Evolutionary conservation across 1,140 invertebrate genomes (phyloP).

Genomic region (Zaprionus davidi): DNA sequence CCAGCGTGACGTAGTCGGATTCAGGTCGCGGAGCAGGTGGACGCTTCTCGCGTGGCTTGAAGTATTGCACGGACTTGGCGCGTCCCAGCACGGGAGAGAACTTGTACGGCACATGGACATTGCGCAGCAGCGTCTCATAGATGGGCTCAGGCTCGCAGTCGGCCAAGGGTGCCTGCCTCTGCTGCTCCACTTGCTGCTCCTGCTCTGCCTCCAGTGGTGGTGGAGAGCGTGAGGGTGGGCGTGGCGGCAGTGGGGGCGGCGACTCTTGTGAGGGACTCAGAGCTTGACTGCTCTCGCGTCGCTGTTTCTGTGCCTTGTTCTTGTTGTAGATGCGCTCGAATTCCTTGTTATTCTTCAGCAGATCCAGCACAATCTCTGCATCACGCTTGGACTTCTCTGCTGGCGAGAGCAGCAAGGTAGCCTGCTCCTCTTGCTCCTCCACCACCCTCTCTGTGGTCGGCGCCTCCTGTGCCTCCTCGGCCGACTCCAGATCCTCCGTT

Average conservation of each 20-base stretch:
- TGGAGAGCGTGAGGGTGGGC: slow-evolving; percentile 68
- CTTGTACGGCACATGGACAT: slow-evolving; percentile 83
- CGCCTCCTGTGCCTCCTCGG: slow-evolving; percentile 53
- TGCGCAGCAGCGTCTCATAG: slow-evolving; percentile 79
- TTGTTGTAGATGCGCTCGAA: slow-evolving; percentile 90
- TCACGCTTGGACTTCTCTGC: slow-evolving; percentile 70
- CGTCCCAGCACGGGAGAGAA: slow-evolving; percentile 76
- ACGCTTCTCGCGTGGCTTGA: slow-evolving; percentile 59
- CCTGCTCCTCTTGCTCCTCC: slow-evolving; percentile 32
- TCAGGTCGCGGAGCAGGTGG: slow-evolving; percentile 59
- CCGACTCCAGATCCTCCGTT: slow-evolving; percentile 85
- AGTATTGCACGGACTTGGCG: slow-evolving; percentile 70
- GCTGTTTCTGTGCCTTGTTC: slow-evolving; percentile 86
- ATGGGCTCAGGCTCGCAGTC: slow-evolving; percentile 67
- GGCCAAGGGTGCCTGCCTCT: slow-evolving; percentile 13
- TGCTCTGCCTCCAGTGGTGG: slow-evolving; percentile 68
- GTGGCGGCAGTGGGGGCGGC: slow-evolving; percentile 52
- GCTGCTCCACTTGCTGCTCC: slow-evolving; percentile 17
- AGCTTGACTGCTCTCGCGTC: slow-evolving; percentile 65
- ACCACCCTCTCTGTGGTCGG: slow-evolving; percentile 15
- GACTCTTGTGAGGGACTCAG: slow-evolving; percentile 44
- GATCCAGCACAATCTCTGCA: slow-evolving; percentile 89
- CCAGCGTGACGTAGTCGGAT: slow-evolving; percentile 83
- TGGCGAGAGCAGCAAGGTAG: slow-evolving; percentile 37
- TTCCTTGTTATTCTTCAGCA: slow-evolving; percentile 93